Conservation (phyloP, 2,797 vertebrate species). For the Halcyon leucocephala region DNA sequence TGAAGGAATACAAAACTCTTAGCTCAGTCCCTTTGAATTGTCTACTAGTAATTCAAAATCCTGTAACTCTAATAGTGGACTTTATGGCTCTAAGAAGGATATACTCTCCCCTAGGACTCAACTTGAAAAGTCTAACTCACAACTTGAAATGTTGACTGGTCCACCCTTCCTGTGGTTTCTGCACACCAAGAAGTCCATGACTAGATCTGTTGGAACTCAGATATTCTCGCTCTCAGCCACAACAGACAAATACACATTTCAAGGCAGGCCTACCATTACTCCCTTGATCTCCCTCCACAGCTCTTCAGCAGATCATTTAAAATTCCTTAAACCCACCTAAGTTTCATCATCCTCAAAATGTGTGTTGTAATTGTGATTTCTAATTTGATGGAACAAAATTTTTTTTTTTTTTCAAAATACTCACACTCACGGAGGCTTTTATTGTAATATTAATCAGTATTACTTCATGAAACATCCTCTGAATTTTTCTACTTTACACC, state of each 20-base stretch:
- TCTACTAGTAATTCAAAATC: not conserved
- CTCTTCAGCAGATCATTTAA: not conserved
- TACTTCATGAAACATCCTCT: not conserved
- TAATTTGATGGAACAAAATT: not conserved
- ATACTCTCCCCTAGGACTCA: not conserved
- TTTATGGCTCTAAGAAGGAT: not conserved
- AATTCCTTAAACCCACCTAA: not conserved
- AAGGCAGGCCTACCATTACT: not conserved
- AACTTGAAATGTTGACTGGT: not conserved
- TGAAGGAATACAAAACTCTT: not conserved
- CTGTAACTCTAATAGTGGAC: not conserved
- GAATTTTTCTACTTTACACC: slow-evolving; percentile 12
- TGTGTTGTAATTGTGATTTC: not conserved
- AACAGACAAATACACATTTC: not conserved
- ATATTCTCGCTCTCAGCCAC: not conserved
- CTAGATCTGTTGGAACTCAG: not conserved
- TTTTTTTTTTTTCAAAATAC: not conserved
- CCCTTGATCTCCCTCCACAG: not conserved
- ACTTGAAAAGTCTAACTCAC: not conserved
- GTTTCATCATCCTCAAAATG: not conserved
- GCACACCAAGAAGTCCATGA: not conserved
- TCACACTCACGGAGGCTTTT: not conserved
- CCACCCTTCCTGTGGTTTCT: not conserved
- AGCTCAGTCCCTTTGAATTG: not conserved
- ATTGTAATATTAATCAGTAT: not conserved